Evolutionary conservation across 2,888 invertebrate genomes (phyloP), one percentile per base, ranked within the genome.

Genomic region (Lottia gigantea): DNA sequence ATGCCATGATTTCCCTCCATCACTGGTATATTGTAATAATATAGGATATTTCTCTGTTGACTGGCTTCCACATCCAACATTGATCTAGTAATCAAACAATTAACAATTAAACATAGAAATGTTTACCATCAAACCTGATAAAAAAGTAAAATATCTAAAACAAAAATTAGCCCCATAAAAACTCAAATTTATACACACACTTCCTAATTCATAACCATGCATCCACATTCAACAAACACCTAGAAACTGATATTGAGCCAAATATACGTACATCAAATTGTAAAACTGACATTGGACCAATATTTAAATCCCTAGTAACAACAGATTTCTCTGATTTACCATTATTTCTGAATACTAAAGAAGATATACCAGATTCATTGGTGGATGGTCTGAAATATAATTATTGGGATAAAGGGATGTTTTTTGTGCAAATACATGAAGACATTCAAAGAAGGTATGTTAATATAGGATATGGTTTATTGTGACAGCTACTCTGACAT

Each of bases 231-330:
- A n/a, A n/a, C n/a, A n/a, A n/a, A n/a, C n/a, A n/a, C n/a, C n/a
- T n/a, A n/a, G n/a, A n/a, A 31, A 31, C 6, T 31, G 31, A 31
- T 31, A 4, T 31, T 31, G 31, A 31, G 3, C 6, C 6, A 4
- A 31, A 11, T 40, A n/a, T 15, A 77, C 86, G 82, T 75, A 89
- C 89, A 80, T 89, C 89, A 85, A 89, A 89, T 78, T 89, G 89
- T 23, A 89, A 73, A 23, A 88, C 86, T 46, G 88, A 86, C 80
- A 87, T 84, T 0, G 86, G 85, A 64, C 86, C 86, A 19, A 89
- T 83, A 69, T 82, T 82, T 23, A 89, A 74, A 74, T 89, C 89
- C 40, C 83, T 78, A 0, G 88, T 88, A 23, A 86, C 85, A 6
- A 88, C 77, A 16, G 87, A 86, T 66, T 85, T 79, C 66, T 89